Evolutionary conservation across 2,113 vertebrate genomes (phyloP), one percentile per base, ranked within the genome.

Genomic region (Nannospalax galili): DNA sequence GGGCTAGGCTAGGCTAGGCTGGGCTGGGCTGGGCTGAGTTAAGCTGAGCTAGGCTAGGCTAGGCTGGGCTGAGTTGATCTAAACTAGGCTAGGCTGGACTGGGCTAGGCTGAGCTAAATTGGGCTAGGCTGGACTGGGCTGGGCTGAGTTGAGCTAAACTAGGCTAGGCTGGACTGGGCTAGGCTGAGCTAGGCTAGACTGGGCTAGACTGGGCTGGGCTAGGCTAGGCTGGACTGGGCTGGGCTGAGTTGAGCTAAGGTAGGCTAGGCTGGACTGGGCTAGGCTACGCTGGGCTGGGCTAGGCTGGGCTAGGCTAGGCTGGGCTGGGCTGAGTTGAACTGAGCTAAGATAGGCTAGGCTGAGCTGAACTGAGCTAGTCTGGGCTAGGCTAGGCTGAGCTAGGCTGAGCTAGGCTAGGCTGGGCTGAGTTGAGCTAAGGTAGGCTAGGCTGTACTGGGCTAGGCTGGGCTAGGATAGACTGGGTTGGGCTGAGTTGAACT

Each of bases 71-170:
- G 52, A 15, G 20, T 10, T n/a, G 3, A 20, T 1, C 78, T 60
- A 5, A 10, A 3, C 3, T 52, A 3, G 9, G 17, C 77, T 52
- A 45, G 1, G 24, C 24, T 69, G 48, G 11, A 15, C 4, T 81
- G 24, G 45, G 1, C 58, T 89, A 3, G 0, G 1, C 10, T 32
- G 17, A 0, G 0, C 9, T 60, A 12, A 0, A 1, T 15, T 72
- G 62, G 20, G 7, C 22, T 32, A 9, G 12, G 0, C 20, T 62
- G 22, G 4, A 1, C 26, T n/a, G 8, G 0, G 4, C 16, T 72
- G 3, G 1, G 1, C 4, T 77, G 48, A 1, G 9, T 8, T n/a
- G 42, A 0, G 14, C 8, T 37, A 3, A 1, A 26, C 10, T 73
- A 5, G n/a, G 1, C 28, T 69, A 19, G 2, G 3, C 40, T 37